Conservation (phyloP, 2,113 vertebrate genomes). For the Muntiacus muntjak region DNA sequence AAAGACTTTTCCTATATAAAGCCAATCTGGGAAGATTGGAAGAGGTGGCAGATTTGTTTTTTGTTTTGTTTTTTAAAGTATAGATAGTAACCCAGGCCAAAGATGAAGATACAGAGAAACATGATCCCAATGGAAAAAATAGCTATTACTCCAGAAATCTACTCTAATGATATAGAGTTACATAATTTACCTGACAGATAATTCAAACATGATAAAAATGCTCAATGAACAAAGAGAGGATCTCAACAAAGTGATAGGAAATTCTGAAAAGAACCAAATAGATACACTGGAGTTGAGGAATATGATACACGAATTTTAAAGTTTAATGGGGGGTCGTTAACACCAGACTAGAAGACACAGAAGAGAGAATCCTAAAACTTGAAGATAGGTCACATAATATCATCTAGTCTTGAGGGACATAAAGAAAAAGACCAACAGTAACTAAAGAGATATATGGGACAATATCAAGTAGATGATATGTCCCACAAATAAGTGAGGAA, state of each 20-base stretch:
- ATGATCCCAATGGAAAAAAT: background rate
- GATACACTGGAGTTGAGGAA: background rate
- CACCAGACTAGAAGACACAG: background rate
- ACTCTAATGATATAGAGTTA: background rate
- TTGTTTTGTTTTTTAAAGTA: background rate
- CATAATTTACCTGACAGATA: background rate
- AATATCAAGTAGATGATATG: background rate
- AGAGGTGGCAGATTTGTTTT: background rate
- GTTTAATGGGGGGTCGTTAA: background rate
- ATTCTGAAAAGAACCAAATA: background rate
- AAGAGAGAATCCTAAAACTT: background rate
- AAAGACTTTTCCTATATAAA: background rate
- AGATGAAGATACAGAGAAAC: background rate
- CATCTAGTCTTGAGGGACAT: background rate
- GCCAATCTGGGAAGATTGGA: background rate
- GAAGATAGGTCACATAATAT: background rate
- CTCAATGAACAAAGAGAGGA: background rate
- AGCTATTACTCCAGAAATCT: background rate
- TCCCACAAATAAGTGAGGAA: background rate
- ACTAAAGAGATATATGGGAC: background rate
- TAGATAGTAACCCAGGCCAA: background rate
- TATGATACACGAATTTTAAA: background rate
- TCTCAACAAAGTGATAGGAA: background rate
- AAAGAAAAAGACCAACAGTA: background rate
- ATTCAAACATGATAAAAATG: background rate